A percentile compares a stretch with the other conserved stretches of the same genome.
Evolutionary conservation across 1,140 invertebrate genomes (phyloP).

Genomic region (Aphelenchoides fujianensis): DNA sequence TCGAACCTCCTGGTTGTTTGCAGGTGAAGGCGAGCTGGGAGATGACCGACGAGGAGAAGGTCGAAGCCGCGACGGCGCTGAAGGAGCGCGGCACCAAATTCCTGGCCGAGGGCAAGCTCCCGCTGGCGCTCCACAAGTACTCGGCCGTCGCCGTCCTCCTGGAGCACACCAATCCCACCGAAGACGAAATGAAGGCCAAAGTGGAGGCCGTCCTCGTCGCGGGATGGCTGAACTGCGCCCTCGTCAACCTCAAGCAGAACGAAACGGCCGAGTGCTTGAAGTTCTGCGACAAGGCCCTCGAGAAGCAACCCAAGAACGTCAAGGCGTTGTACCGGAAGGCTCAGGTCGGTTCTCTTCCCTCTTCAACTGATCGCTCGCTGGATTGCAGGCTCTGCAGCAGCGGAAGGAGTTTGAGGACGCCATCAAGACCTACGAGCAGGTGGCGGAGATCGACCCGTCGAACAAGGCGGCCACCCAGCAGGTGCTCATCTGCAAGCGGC

Average conservation of each 20-base stretch:
- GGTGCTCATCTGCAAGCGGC: slow-evolving; percentile 71
- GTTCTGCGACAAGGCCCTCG: slow-evolving; percentile 72
- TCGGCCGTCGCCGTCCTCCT: slow-evolving; percentile 71
- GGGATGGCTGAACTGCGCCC: slow-evolving; percentile 63
- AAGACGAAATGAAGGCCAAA: background rate
- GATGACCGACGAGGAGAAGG: slow-evolving; percentile 74
- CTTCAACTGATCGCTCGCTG: background rate
- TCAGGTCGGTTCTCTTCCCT: slow-evolving; percentile 66
- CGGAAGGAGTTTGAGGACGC: slow-evolving; percentile 77
- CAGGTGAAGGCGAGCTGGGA: slow-evolving; percentile 76
- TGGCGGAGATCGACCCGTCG: slow-evolving; percentile 72
- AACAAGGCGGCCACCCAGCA: slow-evolving; percentile 81
- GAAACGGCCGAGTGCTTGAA: slow-evolving; percentile 73
- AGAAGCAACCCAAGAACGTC: slow-evolving; percentile 75
- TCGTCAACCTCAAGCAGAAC: slow-evolving; percentile 80
- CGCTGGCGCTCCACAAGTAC: slow-evolving; percentile 82
- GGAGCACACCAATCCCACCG: slow-evolving; percentile 64
- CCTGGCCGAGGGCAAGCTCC: slow-evolving; percentile 77
- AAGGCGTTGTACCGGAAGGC: slow-evolving; percentile 86
- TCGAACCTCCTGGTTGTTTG: slow-evolving; percentile 27
- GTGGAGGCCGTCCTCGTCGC: slow-evolving; percentile 25
- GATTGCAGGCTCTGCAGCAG: slow-evolving; percentile 71
- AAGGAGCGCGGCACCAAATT: slow-evolving; percentile 84
- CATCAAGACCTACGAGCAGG: slow-evolving; percentile 74
- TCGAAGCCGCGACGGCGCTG: slow-evolving; percentile 77